phyloP scores from a whole-genome alignment of 2,888 invertebrate genomes.

The Antheraea yamamai region DNA sequence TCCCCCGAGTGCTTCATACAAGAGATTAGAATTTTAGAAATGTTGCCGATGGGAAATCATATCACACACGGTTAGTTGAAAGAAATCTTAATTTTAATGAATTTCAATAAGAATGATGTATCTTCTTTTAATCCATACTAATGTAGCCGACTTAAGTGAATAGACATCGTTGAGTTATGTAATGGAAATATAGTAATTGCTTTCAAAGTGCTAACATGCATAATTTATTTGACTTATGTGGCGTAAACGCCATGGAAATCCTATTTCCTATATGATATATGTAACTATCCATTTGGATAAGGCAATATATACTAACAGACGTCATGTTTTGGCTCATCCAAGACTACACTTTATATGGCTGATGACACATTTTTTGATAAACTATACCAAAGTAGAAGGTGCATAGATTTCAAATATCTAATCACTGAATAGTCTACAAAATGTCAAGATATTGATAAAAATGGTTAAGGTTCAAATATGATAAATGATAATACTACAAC shows the following conservation, averaged over 20 bases:
- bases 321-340: neutral
- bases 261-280: conserved; percentile 10
- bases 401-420: neutral
- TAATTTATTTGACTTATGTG: conserved; percentile 76
- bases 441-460: neutral
- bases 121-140: conserved; percentile 42
- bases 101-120: neutral
- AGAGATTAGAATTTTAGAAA: neutral
- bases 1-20: neutral
- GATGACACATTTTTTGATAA: neutral
- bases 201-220: conserved; percentile 77
- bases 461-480: too few relatives aligned
- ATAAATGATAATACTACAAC: neutral
- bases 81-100: neutral
- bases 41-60: neutral
- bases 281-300: neutral
- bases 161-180: conserved; percentile 78
- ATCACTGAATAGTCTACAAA: neutral
- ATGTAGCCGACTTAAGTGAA: conserved; percentile 53
- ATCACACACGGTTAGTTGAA: neutral
- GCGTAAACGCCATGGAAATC: conserved; percentile 37
- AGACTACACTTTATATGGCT: neutral
- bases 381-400: neutral
- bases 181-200: conserved; percentile 80
- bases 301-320: neutral